These are phyloP conservation scores for Dicyrtomina minuta DNA, from an alignment of 2,888 invertebrate genomes.

Conservation along the genomic window DNA sequence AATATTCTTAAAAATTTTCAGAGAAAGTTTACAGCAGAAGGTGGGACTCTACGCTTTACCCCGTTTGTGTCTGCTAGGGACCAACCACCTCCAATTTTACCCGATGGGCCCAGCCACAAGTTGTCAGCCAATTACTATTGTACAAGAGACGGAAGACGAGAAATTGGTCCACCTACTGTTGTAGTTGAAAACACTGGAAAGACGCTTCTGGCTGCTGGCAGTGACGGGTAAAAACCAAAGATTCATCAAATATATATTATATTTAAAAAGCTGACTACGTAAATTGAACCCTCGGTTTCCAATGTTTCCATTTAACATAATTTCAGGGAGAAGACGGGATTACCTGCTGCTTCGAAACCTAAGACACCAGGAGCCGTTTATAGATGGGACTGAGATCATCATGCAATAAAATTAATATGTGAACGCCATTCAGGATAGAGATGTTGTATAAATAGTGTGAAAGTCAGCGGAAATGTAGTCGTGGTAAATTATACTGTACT, in stretches of 20 bases:
- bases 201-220: slow-evolving; percentile 38
- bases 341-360: background rate
- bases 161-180: slow-evolving; percentile 69
- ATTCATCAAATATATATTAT: background rate
- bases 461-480: background rate
- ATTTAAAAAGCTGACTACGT: too few relatives aligned
- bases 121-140: slow-evolving; percentile 82
- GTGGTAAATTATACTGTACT: too few relatives aligned
- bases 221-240: slow-evolving; percentile 23
- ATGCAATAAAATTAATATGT: background rate
- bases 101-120: slow-evolving; percentile 77
- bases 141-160: slow-evolving; percentile 77
- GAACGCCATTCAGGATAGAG: background rate
- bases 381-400: slow-evolving; percentile 7
- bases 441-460: background rate
- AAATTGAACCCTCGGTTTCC: background rate
- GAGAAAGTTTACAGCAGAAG: slow-evolving; percentile 62
- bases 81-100: slow-evolving; percentile 78
- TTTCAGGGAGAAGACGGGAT: slow-evolving; percentile 2
- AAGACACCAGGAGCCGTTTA: slow-evolving; percentile 9
- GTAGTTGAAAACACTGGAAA: slow-evolving; percentile 56
- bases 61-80: slow-evolving; percentile 70
- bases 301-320: background rate
- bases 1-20: slow-evolving; percentile 55
- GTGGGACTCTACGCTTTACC: slow-evolving; percentile 67